phyloP scores from a whole-genome alignment of 1,140 invertebrate species.

The Drosophila kikkawai region DNA sequence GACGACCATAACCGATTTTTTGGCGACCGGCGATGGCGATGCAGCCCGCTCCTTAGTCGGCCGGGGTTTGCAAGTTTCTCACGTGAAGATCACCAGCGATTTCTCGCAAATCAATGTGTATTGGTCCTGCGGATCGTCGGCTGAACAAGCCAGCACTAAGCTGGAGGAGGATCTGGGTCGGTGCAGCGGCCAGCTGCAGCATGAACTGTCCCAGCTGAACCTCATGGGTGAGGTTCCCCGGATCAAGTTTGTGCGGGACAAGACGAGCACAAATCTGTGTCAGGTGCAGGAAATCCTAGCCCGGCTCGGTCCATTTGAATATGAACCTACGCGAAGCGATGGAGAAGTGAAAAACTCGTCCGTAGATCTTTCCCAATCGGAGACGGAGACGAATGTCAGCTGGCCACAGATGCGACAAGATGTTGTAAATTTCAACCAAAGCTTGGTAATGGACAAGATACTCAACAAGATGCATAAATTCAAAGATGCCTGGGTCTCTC shows the following conservation, averaged over 20 bases:
- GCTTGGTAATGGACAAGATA: constrained; percentile 87
- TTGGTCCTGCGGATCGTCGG: constrained; percentile 86
- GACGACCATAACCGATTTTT: constrained; percentile 90
- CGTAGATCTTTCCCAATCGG: not conserved
- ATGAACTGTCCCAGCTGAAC: constrained; percentile 89
- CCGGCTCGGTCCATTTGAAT: constrained; percentile 86
- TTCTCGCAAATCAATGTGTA: constrained; percentile 89
- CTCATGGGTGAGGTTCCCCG: constrained; percentile 90
- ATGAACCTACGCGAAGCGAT: constrained; percentile 21
- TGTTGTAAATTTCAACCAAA: constrained; percentile 89
- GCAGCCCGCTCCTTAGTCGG: constrained; percentile 87
- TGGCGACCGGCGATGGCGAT: constrained; percentile 88
- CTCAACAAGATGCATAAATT: constrained; percentile 85
- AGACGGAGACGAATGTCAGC: not conserved
- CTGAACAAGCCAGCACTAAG: constrained; percentile 26
- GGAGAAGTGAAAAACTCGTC: not conserved
- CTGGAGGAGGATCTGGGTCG: constrained; percentile 87
- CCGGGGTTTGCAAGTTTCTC: constrained; percentile 88
- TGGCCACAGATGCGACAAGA: constrained; percentile 89
- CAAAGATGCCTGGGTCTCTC: constrained; percentile 86
- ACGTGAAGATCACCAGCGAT: constrained; percentile 88
- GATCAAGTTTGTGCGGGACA: constrained; percentile 90
- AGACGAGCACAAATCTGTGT: constrained; percentile 84
- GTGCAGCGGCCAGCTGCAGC: constrained; percentile 87
- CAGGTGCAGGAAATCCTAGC: constrained; percentile 87